phyloP scores from a whole-genome alignment of 2,797 vertebrate genomes.

The Salarias fasciatus region DNA sequence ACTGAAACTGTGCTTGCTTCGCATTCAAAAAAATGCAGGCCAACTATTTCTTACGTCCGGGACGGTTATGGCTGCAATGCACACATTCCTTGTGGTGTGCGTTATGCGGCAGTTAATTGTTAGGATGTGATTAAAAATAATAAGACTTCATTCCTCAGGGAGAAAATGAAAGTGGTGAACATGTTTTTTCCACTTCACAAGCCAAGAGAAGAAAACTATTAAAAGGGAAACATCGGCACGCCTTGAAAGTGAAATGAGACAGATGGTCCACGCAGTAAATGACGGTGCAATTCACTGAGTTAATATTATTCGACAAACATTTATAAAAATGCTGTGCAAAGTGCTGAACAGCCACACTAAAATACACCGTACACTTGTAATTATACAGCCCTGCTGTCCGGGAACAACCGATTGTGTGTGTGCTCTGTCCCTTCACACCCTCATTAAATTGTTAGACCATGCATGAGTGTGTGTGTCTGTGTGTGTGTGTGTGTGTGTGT shows the following conservation, averaged over 20 bases:
- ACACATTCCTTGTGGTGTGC: slow-evolving; percentile 12
- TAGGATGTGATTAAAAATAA: slow-evolving; percentile 11
- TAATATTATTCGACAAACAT: slow-evolving; percentile 39
- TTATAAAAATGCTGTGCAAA: slow-evolving; percentile 32
- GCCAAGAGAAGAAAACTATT: too few relatives aligned
- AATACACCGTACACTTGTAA: slow-evolving; percentile 37
- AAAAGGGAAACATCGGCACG: neutral
- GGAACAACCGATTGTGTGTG: slow-evolving; percentile 49
- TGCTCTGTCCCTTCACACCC: slow-evolving; percentile 56
- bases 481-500: slow-evolving; percentile 41
- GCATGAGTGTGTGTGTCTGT: slow-evolving; percentile 48
- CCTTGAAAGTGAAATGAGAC: slow-evolving; percentile 28
- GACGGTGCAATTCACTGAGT: slow-evolving; percentile 20
- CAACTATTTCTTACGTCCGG: slow-evolving; percentile 17
- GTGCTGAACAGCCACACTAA: slow-evolving; percentile 31
- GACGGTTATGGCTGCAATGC: neutral
- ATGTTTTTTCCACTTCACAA: too few relatives aligned
- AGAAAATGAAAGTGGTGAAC: too few relatives aligned
- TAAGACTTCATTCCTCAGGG: neutral
- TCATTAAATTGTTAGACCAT: slow-evolving; percentile 69
- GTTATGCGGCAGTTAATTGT: slow-evolving; percentile 11
- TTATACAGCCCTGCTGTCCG: slow-evolving; percentile 24
- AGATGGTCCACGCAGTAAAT: slow-evolving; percentile 36
- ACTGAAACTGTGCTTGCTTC: slow-evolving; percentile 51
- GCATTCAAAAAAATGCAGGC: slow-evolving; percentile 60